These are phyloP conservation scores for Deroplatys truncata DNA, from an alignment of 2,888 invertebrate genomes.

Conservation along the genomic window DNA sequence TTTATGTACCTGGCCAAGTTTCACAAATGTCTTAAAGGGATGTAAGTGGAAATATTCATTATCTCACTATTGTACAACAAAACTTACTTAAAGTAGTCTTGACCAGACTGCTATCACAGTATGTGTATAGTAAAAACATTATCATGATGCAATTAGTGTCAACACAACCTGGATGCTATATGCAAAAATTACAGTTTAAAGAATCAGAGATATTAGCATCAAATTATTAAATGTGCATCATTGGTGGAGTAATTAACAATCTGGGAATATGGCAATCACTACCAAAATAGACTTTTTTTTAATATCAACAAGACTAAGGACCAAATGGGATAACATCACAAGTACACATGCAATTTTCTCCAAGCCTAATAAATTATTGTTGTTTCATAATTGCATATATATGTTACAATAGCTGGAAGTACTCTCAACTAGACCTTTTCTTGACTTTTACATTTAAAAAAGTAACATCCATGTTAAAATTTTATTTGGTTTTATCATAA, in stretches of 20 bases:
- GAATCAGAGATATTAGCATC: background rate
- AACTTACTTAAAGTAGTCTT: background rate
- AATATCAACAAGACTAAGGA: conserved; percentile 4
- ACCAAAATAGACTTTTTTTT: conserved; percentile 26
- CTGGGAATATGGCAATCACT: conserved; percentile 7
- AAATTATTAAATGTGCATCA: background rate
- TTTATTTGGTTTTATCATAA: background rate
- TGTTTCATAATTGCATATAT: background rate
- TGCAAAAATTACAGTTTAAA: background rate
- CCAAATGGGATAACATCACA: background rate
- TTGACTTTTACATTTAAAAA: conserved; percentile 2
- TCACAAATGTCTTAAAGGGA: background rate
- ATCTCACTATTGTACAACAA: background rate
- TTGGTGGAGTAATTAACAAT: background rate
- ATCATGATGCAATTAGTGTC: background rate
- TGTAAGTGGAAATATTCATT: background rate
- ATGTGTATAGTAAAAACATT: background rate
- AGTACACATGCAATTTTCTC: background rate
- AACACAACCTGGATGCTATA: background rate
- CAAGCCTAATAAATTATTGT: background rate
- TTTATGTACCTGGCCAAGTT: background rate
- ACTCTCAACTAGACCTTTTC: background rate
- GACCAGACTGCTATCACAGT: background rate
- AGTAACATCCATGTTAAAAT: conserved; percentile 5
- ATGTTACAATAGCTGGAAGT: conserved; percentile 9